Evolutionary conservation across 2,888 invertebrate genomes (phyloP).

Genomic region (Eupithecia exiguata): DNA sequence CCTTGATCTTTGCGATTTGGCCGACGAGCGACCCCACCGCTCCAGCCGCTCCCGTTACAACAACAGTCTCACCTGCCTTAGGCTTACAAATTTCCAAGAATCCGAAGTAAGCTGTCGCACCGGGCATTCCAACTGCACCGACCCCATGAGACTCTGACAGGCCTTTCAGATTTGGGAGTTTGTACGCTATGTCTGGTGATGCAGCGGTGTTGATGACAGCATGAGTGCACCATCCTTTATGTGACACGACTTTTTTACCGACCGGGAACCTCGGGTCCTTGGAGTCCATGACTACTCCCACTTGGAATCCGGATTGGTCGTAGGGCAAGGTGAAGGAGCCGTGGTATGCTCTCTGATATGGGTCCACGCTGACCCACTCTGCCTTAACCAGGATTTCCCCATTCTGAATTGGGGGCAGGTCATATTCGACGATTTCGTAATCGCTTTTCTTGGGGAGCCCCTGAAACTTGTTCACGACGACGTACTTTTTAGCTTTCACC

Average conservation of each 20-base stretch:
- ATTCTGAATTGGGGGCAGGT: constrained; percentile 82
- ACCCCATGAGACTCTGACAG: constrained; percentile 82
- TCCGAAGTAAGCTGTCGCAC: constrained; percentile 90
- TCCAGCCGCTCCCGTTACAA: constrained; percentile 89
- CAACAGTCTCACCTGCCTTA: constrained; percentile 87
- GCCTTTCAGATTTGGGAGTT: constrained; percentile 82
- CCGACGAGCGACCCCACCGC: constrained; percentile 85
- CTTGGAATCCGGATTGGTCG: constrained; percentile 51
- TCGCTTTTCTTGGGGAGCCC: constrained; percentile 85
- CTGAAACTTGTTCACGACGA: constrained; percentile 81
- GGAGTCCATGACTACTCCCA: constrained; percentile 70
- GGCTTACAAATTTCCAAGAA: constrained; percentile 87
- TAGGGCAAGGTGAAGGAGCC: constrained; percentile 40
- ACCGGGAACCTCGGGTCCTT: constrained; percentile 79
- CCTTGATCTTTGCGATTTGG: constrained; percentile 85
- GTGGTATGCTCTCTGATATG: constrained; percentile 57
- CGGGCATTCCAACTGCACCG: constrained; percentile 87
- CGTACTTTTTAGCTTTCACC: constrained; percentile 83
- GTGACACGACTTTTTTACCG: constrained; percentile 83
- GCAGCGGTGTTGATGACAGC: constrained; percentile 50
- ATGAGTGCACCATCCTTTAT: constrained; percentile 87
- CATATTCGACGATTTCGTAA: constrained; percentile 84
- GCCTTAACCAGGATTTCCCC: constrained; percentile 73
- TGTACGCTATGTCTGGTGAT: constrained; percentile 49
- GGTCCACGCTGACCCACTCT: constrained; percentile 65